Percentiles rank a stretch among this genome's conserved stretches.
phyloP scores from a whole-genome alignment of 2,888 invertebrate genomes.

The Venustoraphidia nigricollis region DNA sequence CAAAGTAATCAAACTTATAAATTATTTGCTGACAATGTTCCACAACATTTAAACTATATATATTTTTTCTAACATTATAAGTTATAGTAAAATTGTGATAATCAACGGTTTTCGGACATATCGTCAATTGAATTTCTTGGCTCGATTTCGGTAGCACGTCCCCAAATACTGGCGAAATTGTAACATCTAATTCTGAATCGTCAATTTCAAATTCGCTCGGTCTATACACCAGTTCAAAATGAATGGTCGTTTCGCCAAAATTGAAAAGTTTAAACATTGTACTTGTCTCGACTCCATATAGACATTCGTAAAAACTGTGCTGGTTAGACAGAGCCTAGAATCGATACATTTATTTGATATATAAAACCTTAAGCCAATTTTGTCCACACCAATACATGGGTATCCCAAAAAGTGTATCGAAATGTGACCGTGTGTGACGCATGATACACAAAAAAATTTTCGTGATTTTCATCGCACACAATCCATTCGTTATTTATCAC shows the following conservation, averaged over 20 bases:
- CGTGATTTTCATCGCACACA: too few species aligned
- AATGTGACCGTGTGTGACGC: too few species aligned
- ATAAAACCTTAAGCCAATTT: neutral
- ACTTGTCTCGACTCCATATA: constrained; percentile 17
- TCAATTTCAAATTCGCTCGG: constrained; percentile 13
- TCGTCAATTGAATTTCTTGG: neutral
- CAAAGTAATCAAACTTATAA: constrained; percentile 1
- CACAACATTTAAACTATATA: neutral
- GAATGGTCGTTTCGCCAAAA: constrained; percentile 24
- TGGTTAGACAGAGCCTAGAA: constrained; percentile 25
- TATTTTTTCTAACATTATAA: constrained; percentile 3
- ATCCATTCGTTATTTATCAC: too few species aligned
- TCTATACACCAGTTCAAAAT: constrained; percentile 19
- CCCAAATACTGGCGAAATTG: constrained; percentile 13
- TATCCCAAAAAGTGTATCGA: neutral
- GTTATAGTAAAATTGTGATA: neutral
- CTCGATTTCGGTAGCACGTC: neutral
- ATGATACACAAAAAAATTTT: too few species aligned
- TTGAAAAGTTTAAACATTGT: constrained; percentile 25
- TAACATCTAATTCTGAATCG: constrained; percentile 12
- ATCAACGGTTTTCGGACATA: neutral
- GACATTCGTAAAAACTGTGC: constrained; percentile 20
- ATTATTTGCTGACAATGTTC: neutral
- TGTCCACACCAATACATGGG: too few species aligned
- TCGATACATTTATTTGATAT: too few species aligned